These are phyloP conservation scores for Arizona elegans DNA, from an alignment of 2,113 vertebrate species.

Conservation along the genomic window DNA sequence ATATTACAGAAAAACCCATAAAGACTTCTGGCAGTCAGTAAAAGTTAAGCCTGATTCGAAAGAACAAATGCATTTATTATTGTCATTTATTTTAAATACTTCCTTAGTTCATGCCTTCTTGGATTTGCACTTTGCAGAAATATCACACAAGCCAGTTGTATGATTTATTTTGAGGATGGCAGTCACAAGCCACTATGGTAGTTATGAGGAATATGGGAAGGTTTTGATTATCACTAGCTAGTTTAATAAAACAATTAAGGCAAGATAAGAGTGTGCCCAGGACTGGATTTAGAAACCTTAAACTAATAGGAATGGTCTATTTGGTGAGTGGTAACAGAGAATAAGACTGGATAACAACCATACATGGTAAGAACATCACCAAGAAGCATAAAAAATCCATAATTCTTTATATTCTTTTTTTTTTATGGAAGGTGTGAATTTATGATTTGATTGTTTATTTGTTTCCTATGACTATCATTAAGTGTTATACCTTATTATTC, in stretches of 20 bases:
- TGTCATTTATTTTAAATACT: not conserved
- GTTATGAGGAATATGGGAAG: not conserved
- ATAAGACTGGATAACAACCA: not conserved
- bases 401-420: not conserved
- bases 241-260: not conserved
- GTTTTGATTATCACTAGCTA: not conserved
- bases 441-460: no score
- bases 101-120: not conserved
- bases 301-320: not conserved
- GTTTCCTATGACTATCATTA: no score
- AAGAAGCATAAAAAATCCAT: not conserved
- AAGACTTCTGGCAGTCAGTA: not conserved
- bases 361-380: not conserved
- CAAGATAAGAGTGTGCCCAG: no score
- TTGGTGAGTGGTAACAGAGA: not conserved
- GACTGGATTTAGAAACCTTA: not conserved
- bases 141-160: not conserved
- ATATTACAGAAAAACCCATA: not conserved
- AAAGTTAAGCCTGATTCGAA: not conserved
- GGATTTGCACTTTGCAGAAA: not conserved
- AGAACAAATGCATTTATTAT: not conserved
- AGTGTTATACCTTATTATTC: no score
- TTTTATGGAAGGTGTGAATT: not conserved
- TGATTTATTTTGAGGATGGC: not conserved
- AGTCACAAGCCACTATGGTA: not conserved